Evolutionary conservation across 2,888 invertebrate species (phyloP).

Genomic region (Andricus quercusramuli): DNA sequence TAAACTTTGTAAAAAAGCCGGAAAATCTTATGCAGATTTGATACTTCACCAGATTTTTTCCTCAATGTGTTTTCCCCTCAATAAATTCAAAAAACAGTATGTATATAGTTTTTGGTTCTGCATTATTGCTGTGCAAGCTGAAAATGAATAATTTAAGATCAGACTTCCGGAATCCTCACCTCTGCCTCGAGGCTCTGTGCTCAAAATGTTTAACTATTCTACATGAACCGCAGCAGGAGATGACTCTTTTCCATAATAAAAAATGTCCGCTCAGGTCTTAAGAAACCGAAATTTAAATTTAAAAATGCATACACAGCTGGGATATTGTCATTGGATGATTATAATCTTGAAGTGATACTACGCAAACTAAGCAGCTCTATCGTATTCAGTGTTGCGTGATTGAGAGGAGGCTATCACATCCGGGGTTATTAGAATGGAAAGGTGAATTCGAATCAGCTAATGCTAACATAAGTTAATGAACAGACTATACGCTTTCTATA

Average conservation of each 20-base stretch:
- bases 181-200: conserved; percentile 10
- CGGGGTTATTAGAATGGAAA: conserved; percentile 1
- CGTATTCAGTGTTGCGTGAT: not conserved
- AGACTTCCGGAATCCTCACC: not conserved
- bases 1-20: no score
- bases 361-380: not conserved
- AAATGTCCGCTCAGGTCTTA: not conserved
- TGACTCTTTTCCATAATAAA: conserved; percentile 1
- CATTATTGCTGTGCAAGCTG: conserved; percentile 11
- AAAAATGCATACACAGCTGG: not conserved
- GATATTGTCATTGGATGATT: not conserved
- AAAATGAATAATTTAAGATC: conserved; percentile 35
- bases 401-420: not conserved
- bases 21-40: no score
- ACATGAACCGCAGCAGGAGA: not conserved
- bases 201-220: not conserved
- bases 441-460: not conserved
- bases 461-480: not conserved
- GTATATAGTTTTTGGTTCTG: no score
- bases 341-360: not conserved
- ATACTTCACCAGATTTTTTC: not conserved
- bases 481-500: not conserved
- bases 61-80: no score
- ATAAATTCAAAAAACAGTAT: no score
- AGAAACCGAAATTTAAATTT: not conserved